Evolutionary conservation across 2,888 invertebrate genomes (phyloP), one percentile per base, ranked within the genome.

Genomic region (Eledone cirrhosa): DNA sequence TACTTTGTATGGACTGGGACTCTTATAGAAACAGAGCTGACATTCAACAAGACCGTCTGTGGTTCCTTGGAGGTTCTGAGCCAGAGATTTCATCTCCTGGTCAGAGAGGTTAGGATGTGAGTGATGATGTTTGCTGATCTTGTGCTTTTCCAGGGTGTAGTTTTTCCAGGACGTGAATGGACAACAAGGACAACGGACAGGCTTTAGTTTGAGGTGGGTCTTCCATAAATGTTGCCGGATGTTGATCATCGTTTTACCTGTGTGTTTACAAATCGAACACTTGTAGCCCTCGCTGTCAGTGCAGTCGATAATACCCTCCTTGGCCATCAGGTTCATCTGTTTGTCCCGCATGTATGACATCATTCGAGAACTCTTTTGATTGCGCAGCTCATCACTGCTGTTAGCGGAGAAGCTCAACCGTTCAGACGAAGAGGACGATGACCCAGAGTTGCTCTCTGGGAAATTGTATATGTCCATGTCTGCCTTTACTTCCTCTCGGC

Each of bases 121-220:
- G 14, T 27, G 47, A 19, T 75, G n/a, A 29, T 75, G 75, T 47
- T 75, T 75, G 48, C 47, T 48, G 27, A 48, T 75, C 48, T 75
- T 48, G 48, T 75, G 75, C 48, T 75, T 47, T 47, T 75, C 48
- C 47, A 75, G 24, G n/a, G 75, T 48, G 29, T 75, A 48, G 48
- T 75, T 75, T 47, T 48, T 75, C 75, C 75, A 75, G 27, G 75
- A 75, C 27, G 75, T 75, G 48, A 48, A 75, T 19, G 75, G 75
- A 19, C 75, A 75, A 8, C 48, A 75, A 8, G 47, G 75, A 24
- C 75, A 75, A 27, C n/a, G 47, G 14, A 48, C 48, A 19, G 48
- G 75, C 27, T 75, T 75, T 47, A 75, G 27, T 27, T 75, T 47
- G n/a, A 75, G 48, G 11, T 75, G 75, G 0, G 48, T 48, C 19